A percentile compares a stretch with the other conserved stretches of the same genome.
Conservation (phyloP, 2,797 vertebrate genomes). For the Alfaro cultratus region DNA sequence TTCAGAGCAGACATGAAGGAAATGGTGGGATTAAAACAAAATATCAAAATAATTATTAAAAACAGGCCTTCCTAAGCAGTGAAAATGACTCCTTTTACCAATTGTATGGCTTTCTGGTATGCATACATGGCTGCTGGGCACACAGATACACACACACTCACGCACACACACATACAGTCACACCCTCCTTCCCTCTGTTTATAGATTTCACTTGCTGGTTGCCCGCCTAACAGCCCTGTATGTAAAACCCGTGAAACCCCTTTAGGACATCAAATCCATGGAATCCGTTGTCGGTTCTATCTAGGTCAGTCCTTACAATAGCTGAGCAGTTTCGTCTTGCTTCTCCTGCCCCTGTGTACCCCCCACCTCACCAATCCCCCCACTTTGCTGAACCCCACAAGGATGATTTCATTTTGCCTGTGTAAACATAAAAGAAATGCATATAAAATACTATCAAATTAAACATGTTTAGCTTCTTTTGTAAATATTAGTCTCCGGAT, state of each 20-base stretch:
- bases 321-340: constrained; percentile 66
- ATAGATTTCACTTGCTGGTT: constrained; percentile 74
- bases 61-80: constrained; percentile 52
- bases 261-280: constrained; percentile 81
- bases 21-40: constrained; percentile 8
- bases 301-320: constrained; percentile 85
- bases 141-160: constrained; percentile 30
- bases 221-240: constrained; percentile 76
- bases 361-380: constrained; percentile 35
- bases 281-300: constrained; percentile 81
- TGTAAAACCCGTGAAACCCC: constrained; percentile 81
- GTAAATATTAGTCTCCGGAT: constrained; percentile 56
- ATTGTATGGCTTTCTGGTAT: constrained; percentile 55
- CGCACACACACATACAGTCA: constrained; percentile 31
- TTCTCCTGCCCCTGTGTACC: constrained; percentile 45
- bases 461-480: constrained; percentile 56
- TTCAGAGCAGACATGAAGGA: constrained; percentile 1
- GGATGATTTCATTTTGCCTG: constrained; percentile 65
- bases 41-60: constrained; percentile 26
- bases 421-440: constrained; percentile 68
- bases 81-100: constrained; percentile 60
- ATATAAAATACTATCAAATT: constrained; percentile 54
- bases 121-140: constrained; percentile 50
- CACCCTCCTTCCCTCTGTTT: constrained; percentile 58
- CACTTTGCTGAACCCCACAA: constrained; percentile 68